phyloP scores from a whole-genome alignment of 2,888 invertebrate species.

The Cephus spinipes region DNA sequence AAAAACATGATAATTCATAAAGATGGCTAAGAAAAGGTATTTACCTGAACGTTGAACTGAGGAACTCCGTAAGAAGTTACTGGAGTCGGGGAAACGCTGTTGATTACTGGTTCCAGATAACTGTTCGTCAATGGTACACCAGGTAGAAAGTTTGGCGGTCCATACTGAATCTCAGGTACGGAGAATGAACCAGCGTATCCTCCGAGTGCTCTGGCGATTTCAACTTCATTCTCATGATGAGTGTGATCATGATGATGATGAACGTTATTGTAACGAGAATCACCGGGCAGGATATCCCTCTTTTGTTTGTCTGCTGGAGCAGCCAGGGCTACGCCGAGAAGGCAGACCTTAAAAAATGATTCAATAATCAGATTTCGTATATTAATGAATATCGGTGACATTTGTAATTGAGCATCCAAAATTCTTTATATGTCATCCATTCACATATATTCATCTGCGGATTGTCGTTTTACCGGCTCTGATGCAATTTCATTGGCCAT shows the following conservation, averaged over 20 bases:
- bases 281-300: constrained; percentile 57
- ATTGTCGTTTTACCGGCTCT: neutral
- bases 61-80: neutral
- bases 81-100: neutral
- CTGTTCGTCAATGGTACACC: constrained; percentile 19
- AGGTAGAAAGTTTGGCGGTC: constrained; percentile 41
- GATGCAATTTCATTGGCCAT: constrained; percentile 6
- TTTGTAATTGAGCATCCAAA: neutral
- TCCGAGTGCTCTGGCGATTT: constrained; percentile 21
- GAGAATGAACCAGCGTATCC: constrained; percentile 28
- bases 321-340: constrained; percentile 47
- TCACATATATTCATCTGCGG: neutral
- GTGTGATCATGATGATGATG: constrained; percentile 57
- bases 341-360: constrained; percentile 49
- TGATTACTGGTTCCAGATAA: neutral
- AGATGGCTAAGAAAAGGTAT: neutral
- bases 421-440: no score
- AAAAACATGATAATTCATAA: neutral
- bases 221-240: constrained; percentile 33
- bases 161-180: constrained; percentile 34
- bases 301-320: constrained; percentile 42
- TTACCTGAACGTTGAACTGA: neutral
- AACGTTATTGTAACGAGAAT: constrained; percentile 59
- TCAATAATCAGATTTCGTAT: neutral
- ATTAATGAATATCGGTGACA: neutral